These are phyloP conservation scores for Lagenorhynchus albirostris DNA, from an alignment of 2,113 vertebrate species.

Conservation along the genomic window DNA sequence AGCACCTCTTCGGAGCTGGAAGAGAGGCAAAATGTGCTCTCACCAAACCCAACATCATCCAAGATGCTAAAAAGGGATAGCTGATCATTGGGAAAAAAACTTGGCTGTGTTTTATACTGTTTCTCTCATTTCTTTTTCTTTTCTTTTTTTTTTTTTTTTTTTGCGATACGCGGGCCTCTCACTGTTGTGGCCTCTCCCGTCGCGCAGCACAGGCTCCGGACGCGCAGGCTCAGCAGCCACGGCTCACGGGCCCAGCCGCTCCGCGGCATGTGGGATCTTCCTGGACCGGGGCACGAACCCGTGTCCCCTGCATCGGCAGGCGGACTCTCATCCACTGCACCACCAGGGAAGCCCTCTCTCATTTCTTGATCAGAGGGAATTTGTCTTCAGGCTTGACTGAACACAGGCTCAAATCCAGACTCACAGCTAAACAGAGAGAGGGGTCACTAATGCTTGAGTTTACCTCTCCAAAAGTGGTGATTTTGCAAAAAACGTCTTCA, in stretches of 20 bases:
- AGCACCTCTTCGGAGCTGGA: background rate
- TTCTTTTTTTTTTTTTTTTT: no score
- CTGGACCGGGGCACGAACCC: no score
- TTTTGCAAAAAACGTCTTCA: background rate
- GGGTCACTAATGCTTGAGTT: background rate
- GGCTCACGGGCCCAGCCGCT: no score
- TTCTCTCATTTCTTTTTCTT: background rate
- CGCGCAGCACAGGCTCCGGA: no score
- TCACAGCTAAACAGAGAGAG: background rate
- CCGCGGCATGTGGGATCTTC: no score
- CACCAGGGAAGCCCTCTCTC: background rate
- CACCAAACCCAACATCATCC: background rate
- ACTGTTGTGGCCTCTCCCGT: no score
- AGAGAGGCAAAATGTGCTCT: background rate
- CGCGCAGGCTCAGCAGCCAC: no score
- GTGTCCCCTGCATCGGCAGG: no score
- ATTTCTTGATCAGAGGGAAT: conserved; percentile 27
- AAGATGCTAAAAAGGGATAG: background rate
- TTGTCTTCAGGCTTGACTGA: background rate
- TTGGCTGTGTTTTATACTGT: background rate
- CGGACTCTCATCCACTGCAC: no score
- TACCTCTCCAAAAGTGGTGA: background rate
- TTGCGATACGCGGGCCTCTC: no score
- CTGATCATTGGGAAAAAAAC: background rate
- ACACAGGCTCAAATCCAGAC: background rate